Evolutionary conservation across 2,888 invertebrate species (phyloP).

Genomic region (Sabellastarte sp.): DNA sequence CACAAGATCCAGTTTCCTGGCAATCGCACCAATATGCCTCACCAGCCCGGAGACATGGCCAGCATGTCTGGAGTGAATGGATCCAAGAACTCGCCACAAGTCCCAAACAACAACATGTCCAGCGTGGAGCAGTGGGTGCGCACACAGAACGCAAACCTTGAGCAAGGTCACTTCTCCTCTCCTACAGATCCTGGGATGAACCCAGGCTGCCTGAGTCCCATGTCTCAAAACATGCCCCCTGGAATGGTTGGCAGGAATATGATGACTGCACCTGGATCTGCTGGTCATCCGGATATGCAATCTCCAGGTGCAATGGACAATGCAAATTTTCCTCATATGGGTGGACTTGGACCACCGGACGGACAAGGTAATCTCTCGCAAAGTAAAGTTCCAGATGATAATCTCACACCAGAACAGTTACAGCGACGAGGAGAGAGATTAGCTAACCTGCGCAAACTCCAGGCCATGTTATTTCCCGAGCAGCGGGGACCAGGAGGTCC

Average conservation of each 20-base stretch:
- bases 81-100: not conserved
- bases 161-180: slow-evolving; percentile 18
- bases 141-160: slow-evolving; percentile 42
- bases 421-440: slow-evolving; percentile 91
- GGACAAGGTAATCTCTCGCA: slow-evolving; percentile 41
- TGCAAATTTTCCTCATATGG: not conserved
- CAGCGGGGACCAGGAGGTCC: slow-evolving; percentile 15
- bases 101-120: slow-evolving; percentile 25
- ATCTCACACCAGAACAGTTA: slow-evolving; percentile 91
- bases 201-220: slow-evolving; percentile 14
- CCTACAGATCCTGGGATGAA: slow-evolving; percentile 3
- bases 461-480: slow-evolving; percentile 87
- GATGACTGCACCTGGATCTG: not conserved
- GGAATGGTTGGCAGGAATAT: not conserved
- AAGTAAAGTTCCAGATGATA: slow-evolving; percentile 67
- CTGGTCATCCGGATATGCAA: not conserved
- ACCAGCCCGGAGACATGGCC: too few species aligned
- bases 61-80: not conserved
- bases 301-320: slow-evolving; percentile 1
- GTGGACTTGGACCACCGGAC: slow-evolving; percentile 4
- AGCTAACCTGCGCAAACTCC: slow-evolving; percentile 87
- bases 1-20: too few species aligned
- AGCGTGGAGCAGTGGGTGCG: slow-evolving; percentile 55
- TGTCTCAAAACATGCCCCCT: not conserved
- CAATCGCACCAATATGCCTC: too few species aligned